phyloP scores from a whole-genome alignment of 2,797 vertebrate genomes.

The Ctenopoma multispine region DNA sequence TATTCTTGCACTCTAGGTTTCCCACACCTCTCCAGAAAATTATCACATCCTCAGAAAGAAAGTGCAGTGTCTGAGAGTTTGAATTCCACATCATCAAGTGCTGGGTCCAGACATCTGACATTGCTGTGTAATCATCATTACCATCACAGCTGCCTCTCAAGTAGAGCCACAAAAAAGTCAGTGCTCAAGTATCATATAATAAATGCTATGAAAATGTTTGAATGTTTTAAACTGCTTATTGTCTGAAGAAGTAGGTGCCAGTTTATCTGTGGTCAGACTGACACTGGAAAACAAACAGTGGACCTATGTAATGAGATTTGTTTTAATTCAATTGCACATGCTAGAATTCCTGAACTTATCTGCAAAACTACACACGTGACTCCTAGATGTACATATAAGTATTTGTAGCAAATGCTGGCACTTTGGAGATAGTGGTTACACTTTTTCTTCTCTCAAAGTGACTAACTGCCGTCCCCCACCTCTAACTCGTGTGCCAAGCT shows the following conservation, averaged over 20 bases:
- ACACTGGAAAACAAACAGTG: no score
- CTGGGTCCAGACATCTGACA: slow-evolving; percentile 58
- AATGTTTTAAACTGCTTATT: slow-evolving; percentile 23
- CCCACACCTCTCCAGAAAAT: slow-evolving; percentile 63
- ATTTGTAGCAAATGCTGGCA: no score
- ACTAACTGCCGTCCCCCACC: no score
- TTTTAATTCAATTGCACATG: no score
- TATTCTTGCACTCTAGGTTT: slow-evolving; percentile 43
- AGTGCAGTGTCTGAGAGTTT: slow-evolving; percentile 28
- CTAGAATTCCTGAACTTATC: no score
- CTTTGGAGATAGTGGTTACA: no score
- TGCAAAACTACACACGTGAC: no score
- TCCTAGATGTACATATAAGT: no score
- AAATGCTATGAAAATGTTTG: slow-evolving; percentile 52
- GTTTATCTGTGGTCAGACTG: slow-evolving; percentile 18
- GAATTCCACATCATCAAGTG: slow-evolving; percentile 53
- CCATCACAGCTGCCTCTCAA: slow-evolving; percentile 48
- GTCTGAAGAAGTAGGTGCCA: slow-evolving; percentile 16
- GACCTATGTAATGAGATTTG: no score
- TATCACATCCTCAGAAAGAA: slow-evolving; percentile 61
- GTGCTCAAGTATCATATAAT: slow-evolving; percentile 50
- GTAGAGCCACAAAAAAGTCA: slow-evolving; percentile 50
- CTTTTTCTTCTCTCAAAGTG: no score
- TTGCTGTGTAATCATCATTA: slow-evolving; percentile 70
- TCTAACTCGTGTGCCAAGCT: no score